Conservation (phyloP, 1,140 invertebrate genomes). For the Bilobella aurantiaca region DNA sequence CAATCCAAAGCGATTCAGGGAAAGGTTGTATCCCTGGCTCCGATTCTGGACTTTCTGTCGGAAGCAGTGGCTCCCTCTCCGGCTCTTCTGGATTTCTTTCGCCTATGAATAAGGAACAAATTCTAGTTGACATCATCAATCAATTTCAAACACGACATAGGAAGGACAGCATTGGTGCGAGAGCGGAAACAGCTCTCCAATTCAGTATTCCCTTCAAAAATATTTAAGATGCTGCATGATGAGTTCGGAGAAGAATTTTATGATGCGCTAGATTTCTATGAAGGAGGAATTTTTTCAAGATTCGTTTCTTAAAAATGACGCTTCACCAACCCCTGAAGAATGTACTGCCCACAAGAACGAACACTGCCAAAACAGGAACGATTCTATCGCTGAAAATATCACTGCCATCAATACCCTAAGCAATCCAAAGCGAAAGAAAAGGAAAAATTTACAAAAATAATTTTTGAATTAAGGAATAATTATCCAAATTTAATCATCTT, state of each 20-base stretch:
- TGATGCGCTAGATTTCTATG: constrained; percentile 28
- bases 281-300: no score
- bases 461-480: no score
- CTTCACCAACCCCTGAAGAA: constrained; percentile 8
- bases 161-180: background rate
- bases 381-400: background rate
- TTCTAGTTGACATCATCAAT: constrained; percentile 32
- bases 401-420: background rate
- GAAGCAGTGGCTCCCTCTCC: constrained; percentile 29
- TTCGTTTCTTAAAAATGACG: background rate
- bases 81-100: constrained; percentile 32
- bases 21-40: background rate
- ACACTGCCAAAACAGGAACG: background rate
- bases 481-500: no score
- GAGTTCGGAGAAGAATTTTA: constrained; percentile 35
- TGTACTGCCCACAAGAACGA: constrained; percentile 28
- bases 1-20: background rate
- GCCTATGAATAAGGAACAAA: constrained; percentile 27
- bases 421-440: background rate
- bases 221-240: constrained; percentile 32
- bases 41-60: constrained; percentile 15
- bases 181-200: constrained; percentile 12
- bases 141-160: constrained; percentile 29
- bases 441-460: no score
- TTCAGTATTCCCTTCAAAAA: constrained; percentile 32